These are phyloP conservation scores for Sinocyclocheilus anshuiensis DNA, from an alignment of 2,113 vertebrate species.

Conservation along the genomic window DNA sequence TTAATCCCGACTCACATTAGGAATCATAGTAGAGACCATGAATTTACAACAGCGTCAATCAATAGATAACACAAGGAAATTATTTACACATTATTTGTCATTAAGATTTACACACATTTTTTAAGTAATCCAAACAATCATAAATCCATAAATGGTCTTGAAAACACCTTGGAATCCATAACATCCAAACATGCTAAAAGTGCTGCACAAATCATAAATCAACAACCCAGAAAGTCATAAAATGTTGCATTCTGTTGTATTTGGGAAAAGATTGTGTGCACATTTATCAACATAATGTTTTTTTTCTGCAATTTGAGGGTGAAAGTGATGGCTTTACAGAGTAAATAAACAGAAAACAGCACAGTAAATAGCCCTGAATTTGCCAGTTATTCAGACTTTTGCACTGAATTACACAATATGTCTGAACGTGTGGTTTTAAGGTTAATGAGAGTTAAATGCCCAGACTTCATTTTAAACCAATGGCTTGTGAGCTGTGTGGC, in stretches of 20 bases:
- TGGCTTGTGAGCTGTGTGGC: neutral
- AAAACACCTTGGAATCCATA: slow-evolving; percentile 3
- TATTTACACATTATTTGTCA: neutral
- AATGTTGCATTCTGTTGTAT: slow-evolving; percentile 4
- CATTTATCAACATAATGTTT: neutral
- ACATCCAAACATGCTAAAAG: neutral
- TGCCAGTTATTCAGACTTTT: neutral
- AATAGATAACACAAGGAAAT: neutral
- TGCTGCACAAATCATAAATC: neutral
- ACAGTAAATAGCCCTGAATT: neutral
- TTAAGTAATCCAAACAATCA: neutral
- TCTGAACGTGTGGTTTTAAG: neutral
- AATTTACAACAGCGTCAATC: neutral
- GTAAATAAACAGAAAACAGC: neutral
- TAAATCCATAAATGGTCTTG: neutral
- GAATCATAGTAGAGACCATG: neutral
- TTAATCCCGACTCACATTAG: neutral
- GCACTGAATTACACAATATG: neutral
- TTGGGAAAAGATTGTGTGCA: neutral
- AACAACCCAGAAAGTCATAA: neutral
- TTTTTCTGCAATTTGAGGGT: neutral
- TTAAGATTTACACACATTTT: neutral
- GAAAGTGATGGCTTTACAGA: neutral
- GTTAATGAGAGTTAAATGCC: neutral
- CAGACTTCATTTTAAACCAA: neutral